Conservation (phyloP, 2,888 invertebrate genomes). For the Oeneis ivallda region DNA sequence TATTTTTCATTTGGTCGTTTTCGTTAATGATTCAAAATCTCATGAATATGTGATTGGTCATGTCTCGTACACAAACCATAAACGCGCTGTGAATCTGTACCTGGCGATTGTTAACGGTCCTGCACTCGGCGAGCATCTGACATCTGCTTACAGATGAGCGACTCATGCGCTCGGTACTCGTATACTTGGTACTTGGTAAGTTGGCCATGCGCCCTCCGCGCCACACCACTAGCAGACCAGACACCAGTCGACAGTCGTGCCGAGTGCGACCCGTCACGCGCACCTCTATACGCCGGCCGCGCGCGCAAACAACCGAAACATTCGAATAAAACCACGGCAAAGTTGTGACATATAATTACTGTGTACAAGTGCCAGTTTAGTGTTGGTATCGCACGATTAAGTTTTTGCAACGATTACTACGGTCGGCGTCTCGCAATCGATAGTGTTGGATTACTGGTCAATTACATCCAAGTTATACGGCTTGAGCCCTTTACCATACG, state of each 20-base stretch:
- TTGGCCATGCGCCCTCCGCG: constrained; percentile 50
- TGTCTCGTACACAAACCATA: neutral
- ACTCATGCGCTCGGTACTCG: constrained; percentile 36
- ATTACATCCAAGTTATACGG: constrained; percentile 28
- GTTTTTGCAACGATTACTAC: constrained; percentile 38
- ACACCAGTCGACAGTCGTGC: constrained; percentile 57
- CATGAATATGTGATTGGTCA: constrained; percentile 10
- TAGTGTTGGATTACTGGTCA: constrained; percentile 44
- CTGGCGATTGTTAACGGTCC: constrained; percentile 56
- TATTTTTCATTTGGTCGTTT: neutral
- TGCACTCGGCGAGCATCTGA: constrained; percentile 41
- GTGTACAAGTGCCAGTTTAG: constrained; percentile 57
- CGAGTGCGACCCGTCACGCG: constrained; percentile 70
- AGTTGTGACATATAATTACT: constrained; percentile 33
- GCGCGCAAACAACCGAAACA: constrained; percentile 37
- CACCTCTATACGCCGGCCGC: constrained; percentile 59
- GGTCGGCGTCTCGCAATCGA: constrained; percentile 37
- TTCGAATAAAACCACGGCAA: constrained; percentile 32
- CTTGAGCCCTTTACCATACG: constrained; percentile 7
- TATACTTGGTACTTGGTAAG: constrained; percentile 14
- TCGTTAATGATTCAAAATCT: neutral
- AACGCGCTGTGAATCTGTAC: constrained; percentile 3
- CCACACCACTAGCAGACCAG: constrained; percentile 39
- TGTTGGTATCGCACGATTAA: constrained; percentile 43
- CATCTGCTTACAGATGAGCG: constrained; percentile 57